These are phyloP conservation scores for Sus cebifrons DNA, from an alignment of 2,797 vertebrate genomes.

Conservation along the genomic window DNA sequence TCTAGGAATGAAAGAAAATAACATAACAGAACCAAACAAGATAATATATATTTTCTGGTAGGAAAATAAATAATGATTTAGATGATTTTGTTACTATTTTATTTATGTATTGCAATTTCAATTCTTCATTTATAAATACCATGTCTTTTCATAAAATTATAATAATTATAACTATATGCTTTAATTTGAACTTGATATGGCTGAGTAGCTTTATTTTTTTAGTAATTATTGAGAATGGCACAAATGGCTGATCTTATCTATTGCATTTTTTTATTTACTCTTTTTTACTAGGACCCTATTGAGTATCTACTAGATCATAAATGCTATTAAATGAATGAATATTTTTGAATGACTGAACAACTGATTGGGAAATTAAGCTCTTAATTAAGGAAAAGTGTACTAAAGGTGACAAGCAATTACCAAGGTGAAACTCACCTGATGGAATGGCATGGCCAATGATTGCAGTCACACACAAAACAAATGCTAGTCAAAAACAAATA, in stretches of 20 bases:
- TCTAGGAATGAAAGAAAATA: not conserved
- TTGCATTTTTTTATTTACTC: not conserved
- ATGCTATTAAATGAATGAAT: constrained; percentile 40
- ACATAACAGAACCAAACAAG: not conserved
- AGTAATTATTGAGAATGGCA: constrained; percentile 83
- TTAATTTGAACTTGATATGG: not conserved
- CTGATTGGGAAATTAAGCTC: not conserved
- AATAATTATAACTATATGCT: not conserved
- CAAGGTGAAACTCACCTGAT: not conserved
- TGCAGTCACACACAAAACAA: not conserved
- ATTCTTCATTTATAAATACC: not conserved
- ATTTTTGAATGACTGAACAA: not conserved
- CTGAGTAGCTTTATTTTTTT: constrained; percentile 76
- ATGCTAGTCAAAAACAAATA: constrained; percentile 31
- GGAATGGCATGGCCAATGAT: not conserved
- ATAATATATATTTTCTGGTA: not conserved
- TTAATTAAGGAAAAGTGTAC: not conserved
- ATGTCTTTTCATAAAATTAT: not conserved
- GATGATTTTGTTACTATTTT: not conserved
- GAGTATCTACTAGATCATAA: not conserved
- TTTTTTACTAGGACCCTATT: not conserved
- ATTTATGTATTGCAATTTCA: not conserved
- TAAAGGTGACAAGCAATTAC: not conserved
- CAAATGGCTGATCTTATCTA: constrained; percentile 81
- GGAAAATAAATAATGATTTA: not conserved